Percentiles rank a stretch among this genome's conserved stretches.
These are phyloP conservation scores for Entomyzon cyanotis DNA, from an alignment of 2,113 vertebrate species.

Conservation along the genomic window DNA sequence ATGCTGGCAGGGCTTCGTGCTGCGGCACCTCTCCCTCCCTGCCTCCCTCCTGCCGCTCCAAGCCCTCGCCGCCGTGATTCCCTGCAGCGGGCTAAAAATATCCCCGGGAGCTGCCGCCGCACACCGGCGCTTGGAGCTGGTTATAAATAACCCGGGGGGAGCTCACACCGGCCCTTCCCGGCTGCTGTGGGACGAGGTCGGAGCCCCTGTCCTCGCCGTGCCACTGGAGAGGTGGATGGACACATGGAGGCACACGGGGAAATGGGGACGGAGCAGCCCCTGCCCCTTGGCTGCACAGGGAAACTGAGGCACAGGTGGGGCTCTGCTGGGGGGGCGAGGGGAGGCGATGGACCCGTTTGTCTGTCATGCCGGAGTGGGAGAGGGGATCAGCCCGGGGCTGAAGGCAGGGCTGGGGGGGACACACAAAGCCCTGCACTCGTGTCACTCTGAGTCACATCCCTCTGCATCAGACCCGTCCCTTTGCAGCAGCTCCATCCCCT, in stretches of 20 bases:
- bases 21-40: background rate
- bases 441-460: background rate
- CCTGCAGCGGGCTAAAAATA: conserved; percentile 65
- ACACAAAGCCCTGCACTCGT: background rate
- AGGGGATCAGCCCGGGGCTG: background rate
- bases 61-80: background rate
- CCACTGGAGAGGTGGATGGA: background rate
- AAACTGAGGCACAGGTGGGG: conserved; percentile 12
- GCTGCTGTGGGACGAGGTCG: background rate
- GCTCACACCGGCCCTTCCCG: background rate
- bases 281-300: background rate
- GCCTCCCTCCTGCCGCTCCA: background rate
- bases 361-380: fast-evolving
- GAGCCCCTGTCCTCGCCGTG: background rate
- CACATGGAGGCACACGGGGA: background rate
- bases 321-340: background rate
- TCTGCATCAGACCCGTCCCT: background rate
- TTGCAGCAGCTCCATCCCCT: background rate
- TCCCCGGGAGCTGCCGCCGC: conserved; percentile 35
- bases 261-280: background rate
- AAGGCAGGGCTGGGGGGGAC: background rate
- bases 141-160: conserved; percentile 30
- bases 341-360: background rate
- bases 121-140: background rate
- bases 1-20: background rate